These are phyloP conservation scores for Coptotermes formosanus DNA, from an alignment of 1,140 invertebrate genomes.

Conservation along the genomic window DNA sequence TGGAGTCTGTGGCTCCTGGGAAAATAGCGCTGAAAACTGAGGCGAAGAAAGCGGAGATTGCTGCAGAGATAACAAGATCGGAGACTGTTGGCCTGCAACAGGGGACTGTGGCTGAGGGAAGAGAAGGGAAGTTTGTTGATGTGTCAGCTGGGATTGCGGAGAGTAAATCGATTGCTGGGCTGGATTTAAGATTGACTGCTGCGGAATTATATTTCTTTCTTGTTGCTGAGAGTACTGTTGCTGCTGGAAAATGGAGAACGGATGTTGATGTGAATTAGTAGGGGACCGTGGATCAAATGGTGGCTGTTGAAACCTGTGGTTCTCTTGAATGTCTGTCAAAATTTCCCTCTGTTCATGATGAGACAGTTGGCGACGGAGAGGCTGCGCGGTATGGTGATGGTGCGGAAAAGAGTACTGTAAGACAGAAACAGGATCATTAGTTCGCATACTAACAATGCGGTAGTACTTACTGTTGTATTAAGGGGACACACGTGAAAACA, in stretches of 20 bases:
- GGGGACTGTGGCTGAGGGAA: slow-evolving; percentile 14
- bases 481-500: no score
- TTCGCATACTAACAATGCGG: no score
- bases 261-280: background rate
- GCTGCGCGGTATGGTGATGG: background rate
- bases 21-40: slow-evolving; percentile 3
- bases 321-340: slow-evolving; percentile 27
- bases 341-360: slow-evolving; percentile 21
- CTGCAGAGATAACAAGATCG: background rate
- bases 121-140: background rate
- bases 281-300: background rate
- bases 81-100: background rate
- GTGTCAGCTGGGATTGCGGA: background rate
- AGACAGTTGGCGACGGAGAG: slow-evolving; percentile 4
- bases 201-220: background rate
- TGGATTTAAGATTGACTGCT: background rate
- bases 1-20: slow-evolving; percentile 18
- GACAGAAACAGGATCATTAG: background rate
- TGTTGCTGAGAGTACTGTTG: background rate
- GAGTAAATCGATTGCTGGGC: background rate
- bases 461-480: no score
- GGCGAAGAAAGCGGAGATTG: background rate
- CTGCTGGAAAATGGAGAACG: background rate
- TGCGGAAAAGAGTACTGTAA: background rate
- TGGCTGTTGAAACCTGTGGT: slow-evolving; percentile 22